Percentiles rank a stretch among this genome's conserved stretches.
phyloP scores from a whole-genome alignment of 2,888 invertebrate genomes.

The Platerodrilus igneus region DNA sequence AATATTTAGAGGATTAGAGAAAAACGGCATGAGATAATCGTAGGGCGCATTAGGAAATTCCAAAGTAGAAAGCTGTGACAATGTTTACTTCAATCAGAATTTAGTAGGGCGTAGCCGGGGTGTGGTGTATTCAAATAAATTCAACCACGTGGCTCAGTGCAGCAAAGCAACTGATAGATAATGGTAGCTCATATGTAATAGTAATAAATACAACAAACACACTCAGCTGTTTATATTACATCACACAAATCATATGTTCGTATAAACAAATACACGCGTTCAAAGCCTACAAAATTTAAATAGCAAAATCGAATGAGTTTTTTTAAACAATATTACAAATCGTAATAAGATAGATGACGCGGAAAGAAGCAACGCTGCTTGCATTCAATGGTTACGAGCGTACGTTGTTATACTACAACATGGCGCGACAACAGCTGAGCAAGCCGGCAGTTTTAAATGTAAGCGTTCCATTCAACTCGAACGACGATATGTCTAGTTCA shows the following conservation, averaged over 20 bases:
- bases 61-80: conserved; percentile 30
- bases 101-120: conserved; percentile 30
- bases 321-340: no score
- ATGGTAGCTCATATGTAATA: no score
- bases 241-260: conserved; percentile 19
- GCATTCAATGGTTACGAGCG: no score
- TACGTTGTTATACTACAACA: conserved; percentile 25
- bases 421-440: conserved; percentile 27
- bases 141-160: conserved; percentile 25
- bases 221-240: conserved; percentile 21
- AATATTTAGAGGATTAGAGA: no score
- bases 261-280: no score
- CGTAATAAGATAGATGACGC: no score
- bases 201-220: no score
- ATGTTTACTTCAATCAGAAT: no score
- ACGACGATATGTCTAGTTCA: conserved; percentile 13
- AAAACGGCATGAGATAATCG: background rate
- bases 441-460: conserved; percentile 27
- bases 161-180: no score
- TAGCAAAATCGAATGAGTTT: no score
- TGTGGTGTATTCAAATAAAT: conserved; percentile 31
- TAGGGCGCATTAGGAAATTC: conserved; percentile 17
- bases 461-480: conserved; percentile 18
- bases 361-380: conserved; percentile 16
- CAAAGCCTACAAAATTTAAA: no score